Evolutionary conservation across 2,113 vertebrate genomes (phyloP).

Genomic region (Sturnira hondurensis): DNA sequence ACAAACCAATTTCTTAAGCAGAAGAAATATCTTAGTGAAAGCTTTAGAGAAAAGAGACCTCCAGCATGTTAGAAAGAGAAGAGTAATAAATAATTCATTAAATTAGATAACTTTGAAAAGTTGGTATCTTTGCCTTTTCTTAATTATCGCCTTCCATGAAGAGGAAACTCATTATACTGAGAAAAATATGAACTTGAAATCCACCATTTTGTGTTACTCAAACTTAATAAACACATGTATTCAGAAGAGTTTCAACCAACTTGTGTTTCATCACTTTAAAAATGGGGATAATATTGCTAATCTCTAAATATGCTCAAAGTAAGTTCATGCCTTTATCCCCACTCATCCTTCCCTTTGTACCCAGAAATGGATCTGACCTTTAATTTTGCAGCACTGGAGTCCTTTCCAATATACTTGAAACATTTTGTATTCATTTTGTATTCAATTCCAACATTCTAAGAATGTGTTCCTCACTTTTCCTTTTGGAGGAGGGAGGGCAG

Average conservation of each 20-base stretch:
- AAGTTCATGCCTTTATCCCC: neutral
- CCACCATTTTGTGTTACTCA: neutral
- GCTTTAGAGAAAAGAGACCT: neutral
- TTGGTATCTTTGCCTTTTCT: slow-evolving; percentile 14
- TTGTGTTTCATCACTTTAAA: neutral
- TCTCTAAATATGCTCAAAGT: neutral
- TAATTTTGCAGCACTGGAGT: neutral
- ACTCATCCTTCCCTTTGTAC: neutral
- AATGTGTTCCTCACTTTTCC: neutral
- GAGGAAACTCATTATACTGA: neutral
- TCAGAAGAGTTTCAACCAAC: neutral
- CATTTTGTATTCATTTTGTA: too few relatives aligned
- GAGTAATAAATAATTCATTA: slow-evolving; percentile 36
- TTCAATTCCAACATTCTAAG: too few relatives aligned
- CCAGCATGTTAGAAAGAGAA: neutral
- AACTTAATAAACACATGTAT: neutral
- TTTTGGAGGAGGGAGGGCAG: neutral
- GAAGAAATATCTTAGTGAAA: slow-evolving; percentile 4
- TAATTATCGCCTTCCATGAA: neutral
- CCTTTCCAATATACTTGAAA: neutral
- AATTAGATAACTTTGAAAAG: slow-evolving; percentile 2
- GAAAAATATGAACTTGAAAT: neutral
- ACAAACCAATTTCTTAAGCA: slow-evolving; percentile 38
- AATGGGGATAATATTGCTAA: neutral
- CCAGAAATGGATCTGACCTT: neutral